Evolutionary conservation across 2,113 vertebrate genomes (phyloP), one percentile per base, ranked within the genome.

Genomic region (Mugil cephalus): DNA sequence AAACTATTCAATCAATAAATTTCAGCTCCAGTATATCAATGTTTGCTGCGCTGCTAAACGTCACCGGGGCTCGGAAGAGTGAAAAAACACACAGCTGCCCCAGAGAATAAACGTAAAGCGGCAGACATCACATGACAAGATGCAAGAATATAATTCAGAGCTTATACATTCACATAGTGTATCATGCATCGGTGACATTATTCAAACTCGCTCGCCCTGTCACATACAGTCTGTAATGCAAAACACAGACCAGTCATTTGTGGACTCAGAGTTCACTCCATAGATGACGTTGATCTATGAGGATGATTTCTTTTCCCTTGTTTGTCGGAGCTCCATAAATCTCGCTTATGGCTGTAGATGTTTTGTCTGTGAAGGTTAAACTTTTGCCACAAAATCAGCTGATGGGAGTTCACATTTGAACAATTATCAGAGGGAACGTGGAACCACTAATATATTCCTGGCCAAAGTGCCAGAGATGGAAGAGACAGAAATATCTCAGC

Each of bases 161-260:
- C 3, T 7, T 7, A 2, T 64, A 18, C 51, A 69, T 61, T 43
- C 38, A 14, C 14, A 30, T 19, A 4, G 2, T 18, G 17, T 35
- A 42, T 17, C 46, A 58, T 17, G 35, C 51, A 24, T 8, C 30
- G 60, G 39, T 6, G 60, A 64, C 72, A 67, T 77, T 65, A 74
- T 30, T 84, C 53, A 77, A 14, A 18, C 53, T 46, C 19, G 24
- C 36, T 73, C 56, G 30, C 11, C 60, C 13, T 55, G 66, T 79
- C 70, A 64, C 40, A 42, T 62, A 24, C 13, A 48, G 52, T 39
- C 82, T 11, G 1, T 70, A 54, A 84, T 63, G 73, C 34, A 85
- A 74, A 80, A 71, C 61, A 56, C 79, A 80, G 84, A 43, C 36
- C 19, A 1, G 34, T 21, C 58, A 18, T 21, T 38, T 51, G 51